Percentiles rank a stretch among this genome's conserved stretches.
phyloP scores from a whole-genome alignment of 2,113 vertebrate species.

The Vireo altiloquus region DNA sequence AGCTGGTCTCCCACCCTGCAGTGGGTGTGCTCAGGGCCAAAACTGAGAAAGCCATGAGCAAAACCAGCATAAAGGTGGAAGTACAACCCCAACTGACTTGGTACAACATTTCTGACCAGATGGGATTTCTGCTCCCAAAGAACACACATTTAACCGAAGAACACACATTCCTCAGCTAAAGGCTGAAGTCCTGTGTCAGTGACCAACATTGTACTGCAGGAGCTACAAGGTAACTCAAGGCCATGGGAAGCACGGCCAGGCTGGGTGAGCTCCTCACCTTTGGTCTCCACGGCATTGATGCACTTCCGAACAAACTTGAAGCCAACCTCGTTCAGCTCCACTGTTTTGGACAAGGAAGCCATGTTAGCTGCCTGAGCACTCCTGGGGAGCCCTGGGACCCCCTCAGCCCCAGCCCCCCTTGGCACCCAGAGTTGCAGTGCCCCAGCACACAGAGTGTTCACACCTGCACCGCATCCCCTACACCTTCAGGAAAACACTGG shows the following conservation, averaged over 20 bases:
- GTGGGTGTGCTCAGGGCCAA: background rate
- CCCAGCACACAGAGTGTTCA: background rate
- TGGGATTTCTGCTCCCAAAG: background rate
- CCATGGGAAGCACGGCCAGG: background rate
- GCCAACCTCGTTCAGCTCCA: slow-evolving; percentile 94
- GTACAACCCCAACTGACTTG: rapidly evolving
- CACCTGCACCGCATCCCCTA: rapidly evolving
- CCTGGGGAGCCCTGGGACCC: background rate
- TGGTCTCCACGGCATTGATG: slow-evolving; percentile 90
- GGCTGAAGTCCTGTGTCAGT: background rate
- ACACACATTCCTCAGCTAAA: background rate
- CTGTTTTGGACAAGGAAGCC: slow-evolving; percentile 65
- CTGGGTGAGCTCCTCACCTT: slow-evolving; percentile 70
- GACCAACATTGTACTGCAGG: background rate
- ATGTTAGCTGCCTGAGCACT: background rate
- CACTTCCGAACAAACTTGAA: slow-evolving; percentile 95
- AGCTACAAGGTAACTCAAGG: rapidly evolving
- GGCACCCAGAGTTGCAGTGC: rapidly evolving
- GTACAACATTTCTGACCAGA: rapidly evolving
- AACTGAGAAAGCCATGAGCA: background rate
- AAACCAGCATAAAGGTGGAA: background rate
- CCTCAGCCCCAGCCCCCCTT: background rate
- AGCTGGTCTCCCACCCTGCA: background rate
- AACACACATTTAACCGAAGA: background rate
- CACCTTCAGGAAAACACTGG: background rate